Evolutionary conservation across 35 echinoderm and acorn worm genomes (phyloP).

Genomic region (Hemicentrotus pulcherrimus): DNA sequence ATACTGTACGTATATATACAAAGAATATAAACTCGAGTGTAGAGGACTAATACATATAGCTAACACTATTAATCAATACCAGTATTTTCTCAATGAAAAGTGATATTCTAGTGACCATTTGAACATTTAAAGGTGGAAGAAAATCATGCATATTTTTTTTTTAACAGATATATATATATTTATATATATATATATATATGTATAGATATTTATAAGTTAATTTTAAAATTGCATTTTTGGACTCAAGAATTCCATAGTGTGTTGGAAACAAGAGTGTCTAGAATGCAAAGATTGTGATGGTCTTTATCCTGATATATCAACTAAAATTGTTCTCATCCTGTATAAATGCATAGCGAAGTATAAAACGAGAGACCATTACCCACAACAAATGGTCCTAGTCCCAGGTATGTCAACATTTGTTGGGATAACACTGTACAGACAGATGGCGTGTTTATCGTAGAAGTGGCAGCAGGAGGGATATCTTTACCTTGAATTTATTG

Average conservation of each 20-base stretch:
- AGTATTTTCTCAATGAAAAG: neutral
- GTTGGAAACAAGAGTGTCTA: neutral
- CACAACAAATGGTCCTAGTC: neutral
- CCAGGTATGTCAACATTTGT: neutral
- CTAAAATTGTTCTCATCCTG: neutral
- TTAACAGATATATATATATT: conserved; percentile 8
- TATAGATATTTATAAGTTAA: conserved; percentile 22
- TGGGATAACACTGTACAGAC: neutral
- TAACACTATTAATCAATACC: neutral
- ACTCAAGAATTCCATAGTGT: neutral
- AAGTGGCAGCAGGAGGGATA: neutral
- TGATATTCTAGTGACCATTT: neutral
- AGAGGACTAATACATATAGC: neutral
- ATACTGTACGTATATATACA: neutral
- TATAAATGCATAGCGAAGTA: conserved; percentile 19
- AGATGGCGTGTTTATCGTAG: neutral
- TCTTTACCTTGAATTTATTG: neutral
- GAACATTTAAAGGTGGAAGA: neutral
- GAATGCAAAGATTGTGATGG: neutral
- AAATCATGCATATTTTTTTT: neutral
- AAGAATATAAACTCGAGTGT: neutral
- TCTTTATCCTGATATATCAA: neutral
- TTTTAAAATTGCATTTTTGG: neutral
- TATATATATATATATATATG: neutral
- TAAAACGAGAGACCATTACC: neutral